Base-by-base conservation (phyloP, 2,113 vertebrate species). In the Alces alces region DNA sequence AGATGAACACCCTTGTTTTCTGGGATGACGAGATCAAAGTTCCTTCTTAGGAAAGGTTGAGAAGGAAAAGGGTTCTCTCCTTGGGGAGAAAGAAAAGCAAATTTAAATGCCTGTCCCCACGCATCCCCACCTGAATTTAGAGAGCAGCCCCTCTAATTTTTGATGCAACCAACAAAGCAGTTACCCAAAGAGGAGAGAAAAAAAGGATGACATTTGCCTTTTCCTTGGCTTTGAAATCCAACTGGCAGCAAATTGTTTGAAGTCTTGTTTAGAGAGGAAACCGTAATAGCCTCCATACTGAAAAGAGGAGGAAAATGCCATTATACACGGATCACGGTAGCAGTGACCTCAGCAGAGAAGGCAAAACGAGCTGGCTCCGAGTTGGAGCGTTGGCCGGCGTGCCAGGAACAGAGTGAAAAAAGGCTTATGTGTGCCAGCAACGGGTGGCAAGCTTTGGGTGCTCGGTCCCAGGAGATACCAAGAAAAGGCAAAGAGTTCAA, bases 121-220 rank as follows among this genome's bases (percentile, higher is more conserved):
- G 60, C 96, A 52, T 47, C 96, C 86, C 57, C 95, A 95, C 97
- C 96, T 94, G 73, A 96, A 96, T 93, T 97, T 97, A 94, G 95
- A 94, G 21, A 86, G 97, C 97, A 93, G 33, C 89, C 93, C 97
- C 94, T 97, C 97, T 96, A 93, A 98, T 96, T 96, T 83, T 66
- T 98, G 97, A 98, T 95, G 98, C 45, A 55, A 88, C 96, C 98
- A 98, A 98, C 98, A 99, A 99, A 99, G 98, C 98, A 97, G 98
- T 97, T 97, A 98, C 95, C 97, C 96, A 97, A 97, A 97, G 95
- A 85, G 79, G 93, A 92, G 45, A 96, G 96, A 47, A 91, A 96
- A 95, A 96, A 98, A 93, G 92, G 98, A 95, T 97, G 97, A 94
- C 33, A 97, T 98, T 97, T 97, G 97, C 97, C 95, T 97, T 94